Evolutionary conservation across 2,113 vertebrate genomes (phyloP).

Genomic region (Chlamydotis undulata): DNA sequence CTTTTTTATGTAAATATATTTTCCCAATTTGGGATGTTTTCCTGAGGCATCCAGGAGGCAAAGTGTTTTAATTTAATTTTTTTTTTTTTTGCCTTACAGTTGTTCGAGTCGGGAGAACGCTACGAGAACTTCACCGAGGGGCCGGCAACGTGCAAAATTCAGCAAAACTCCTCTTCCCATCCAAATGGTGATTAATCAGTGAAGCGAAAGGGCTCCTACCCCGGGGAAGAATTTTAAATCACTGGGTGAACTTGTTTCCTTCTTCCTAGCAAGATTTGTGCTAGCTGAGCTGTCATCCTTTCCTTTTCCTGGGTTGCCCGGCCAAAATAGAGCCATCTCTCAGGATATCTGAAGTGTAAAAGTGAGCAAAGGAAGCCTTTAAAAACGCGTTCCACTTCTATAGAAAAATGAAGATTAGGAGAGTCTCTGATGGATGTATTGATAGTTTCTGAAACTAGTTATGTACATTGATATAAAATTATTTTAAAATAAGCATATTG

Average conservation of each 20-base stretch:
- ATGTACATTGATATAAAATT: neutral
- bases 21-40: rapidly evolving
- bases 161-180: neutral
- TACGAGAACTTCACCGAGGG: neutral
- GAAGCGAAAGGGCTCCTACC: neutral
- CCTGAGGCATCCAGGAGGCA: neutral
- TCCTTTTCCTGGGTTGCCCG: neutral
- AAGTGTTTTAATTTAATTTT: neutral
- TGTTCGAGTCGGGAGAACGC: neutral
- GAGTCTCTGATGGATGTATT: neutral
- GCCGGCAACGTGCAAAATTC: neutral
- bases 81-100: rapidly evolving
- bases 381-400: neutral
- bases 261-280: neutral
- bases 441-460: neutral
- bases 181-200: neutral
- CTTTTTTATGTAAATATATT: rapidly evolving
- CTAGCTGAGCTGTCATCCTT: neutral
- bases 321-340: neutral
- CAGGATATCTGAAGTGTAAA: neutral
- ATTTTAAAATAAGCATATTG: neutral
- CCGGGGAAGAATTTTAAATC: neutral
- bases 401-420: neutral
- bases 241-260: neutral
- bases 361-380: neutral